Conservation (phyloP, 2,113 vertebrate genomes). For the Cephalophus harveyi region DNA sequence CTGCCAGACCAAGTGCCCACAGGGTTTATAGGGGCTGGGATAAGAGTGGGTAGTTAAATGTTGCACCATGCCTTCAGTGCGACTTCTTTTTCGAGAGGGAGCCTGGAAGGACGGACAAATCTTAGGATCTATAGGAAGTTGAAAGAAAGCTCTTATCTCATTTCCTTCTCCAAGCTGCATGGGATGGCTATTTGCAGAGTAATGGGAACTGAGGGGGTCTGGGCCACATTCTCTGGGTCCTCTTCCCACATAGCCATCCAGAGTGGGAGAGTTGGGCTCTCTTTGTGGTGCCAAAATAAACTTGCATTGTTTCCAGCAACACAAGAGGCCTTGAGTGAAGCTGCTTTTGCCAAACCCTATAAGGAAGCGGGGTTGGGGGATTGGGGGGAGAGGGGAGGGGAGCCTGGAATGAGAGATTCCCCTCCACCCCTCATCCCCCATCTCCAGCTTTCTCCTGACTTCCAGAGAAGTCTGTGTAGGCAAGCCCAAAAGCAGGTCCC, state of each 20-base stretch:
- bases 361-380: background rate
- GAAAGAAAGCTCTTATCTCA: background rate
- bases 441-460: background rate
- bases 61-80: accelerated
- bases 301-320: conserved; percentile 55
- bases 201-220: background rate
- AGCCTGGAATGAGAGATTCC: background rate
- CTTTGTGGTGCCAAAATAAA: conserved; percentile 62
- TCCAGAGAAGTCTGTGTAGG: background rate
- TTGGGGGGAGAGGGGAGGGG: background rate
- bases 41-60: accelerated
- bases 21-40: background rate
- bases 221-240: background rate
- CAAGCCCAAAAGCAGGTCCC: background rate
- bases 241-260: conserved; percentile 61
- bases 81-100: background rate
- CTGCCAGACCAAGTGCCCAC: background rate
- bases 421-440: background rate
- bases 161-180: background rate
- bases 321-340: conserved; percentile 29
- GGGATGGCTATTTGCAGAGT: background rate
- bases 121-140: background rate
- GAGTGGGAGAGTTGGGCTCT: background rate
- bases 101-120: background rate
- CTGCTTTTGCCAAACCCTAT: conserved; percentile 38